Conservation (phyloP, 2,797 vertebrate genomes). For the Pangasius sanitwongsei region DNA sequence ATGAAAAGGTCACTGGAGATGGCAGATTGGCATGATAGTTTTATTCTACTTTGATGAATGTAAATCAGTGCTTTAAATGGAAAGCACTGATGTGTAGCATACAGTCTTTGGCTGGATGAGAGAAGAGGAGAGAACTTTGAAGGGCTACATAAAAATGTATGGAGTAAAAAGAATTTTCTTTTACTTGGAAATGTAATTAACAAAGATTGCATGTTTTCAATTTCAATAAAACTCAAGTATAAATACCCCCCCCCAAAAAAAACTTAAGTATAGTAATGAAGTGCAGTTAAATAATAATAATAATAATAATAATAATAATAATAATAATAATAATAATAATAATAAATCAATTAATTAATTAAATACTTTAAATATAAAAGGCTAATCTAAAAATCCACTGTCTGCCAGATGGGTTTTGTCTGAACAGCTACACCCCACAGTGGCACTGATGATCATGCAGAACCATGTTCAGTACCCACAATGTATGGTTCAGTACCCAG, state of each 20-base stretch:
- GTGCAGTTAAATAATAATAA: background rate
- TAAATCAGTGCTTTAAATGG: background rate
- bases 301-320: background rate
- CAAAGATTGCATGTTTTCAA: background rate
- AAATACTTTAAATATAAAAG: background rate
- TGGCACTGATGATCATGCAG: conserved; percentile 16
- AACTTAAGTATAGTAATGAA: background rate
- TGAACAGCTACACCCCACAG: conserved; percentile 2
- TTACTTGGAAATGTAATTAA: background rate
- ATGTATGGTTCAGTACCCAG: conserved; percentile 15
- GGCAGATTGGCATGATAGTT: background rate
- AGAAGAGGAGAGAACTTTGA: background rate
- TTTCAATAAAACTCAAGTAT: background rate
- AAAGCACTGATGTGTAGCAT: background rate
- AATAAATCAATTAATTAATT: too few relatives aligned
- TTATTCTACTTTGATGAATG: background rate
- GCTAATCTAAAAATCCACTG: background rate
- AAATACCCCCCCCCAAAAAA: background rate
- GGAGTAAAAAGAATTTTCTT: background rate
- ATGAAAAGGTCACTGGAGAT: background rate
- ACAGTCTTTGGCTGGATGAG: background rate
- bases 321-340: background rate
- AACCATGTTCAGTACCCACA: background rate
- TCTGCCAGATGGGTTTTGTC: conserved; percentile 4
- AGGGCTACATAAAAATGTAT: background rate